Conservation (phyloP, 2,888 invertebrate genomes). For the Meteorus cinctellus region DNA sequence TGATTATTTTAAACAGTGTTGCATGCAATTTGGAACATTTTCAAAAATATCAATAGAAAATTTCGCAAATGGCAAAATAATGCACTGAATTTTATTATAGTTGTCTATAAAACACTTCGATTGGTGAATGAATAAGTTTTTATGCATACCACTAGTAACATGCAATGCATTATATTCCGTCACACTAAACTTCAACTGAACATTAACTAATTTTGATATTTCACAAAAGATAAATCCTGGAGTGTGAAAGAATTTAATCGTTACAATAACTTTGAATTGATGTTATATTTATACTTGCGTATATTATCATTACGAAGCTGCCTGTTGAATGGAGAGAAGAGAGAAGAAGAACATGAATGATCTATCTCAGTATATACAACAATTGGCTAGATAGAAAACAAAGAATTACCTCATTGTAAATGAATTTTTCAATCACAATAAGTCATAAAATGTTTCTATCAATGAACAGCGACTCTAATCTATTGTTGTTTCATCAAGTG, state of each 20-base stretch:
- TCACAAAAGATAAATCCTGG: background rate
- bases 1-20: too few species aligned
- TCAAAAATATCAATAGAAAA: too few species aligned
- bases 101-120: too few species aligned
- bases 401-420: constrained; percentile 33
- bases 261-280: background rate
- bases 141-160: too few species aligned
- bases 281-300: background rate
- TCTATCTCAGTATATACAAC: background rate
- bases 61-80: too few species aligned
- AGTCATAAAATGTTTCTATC: constrained; percentile 43
- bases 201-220: background rate
- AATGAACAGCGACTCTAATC: constrained; percentile 50
- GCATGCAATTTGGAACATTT: too few species aligned
- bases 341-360: background rate
- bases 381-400: constrained; percentile 9
- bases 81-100: too few species aligned
- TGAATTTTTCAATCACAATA: constrained; percentile 31
- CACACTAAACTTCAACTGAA: too few species aligned
- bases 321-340: background rate
- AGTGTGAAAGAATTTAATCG: background rate
- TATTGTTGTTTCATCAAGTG: constrained; percentile 55
- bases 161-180: too few species aligned
- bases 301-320: background rate
- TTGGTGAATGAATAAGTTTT: too few species aligned